Evolutionary conservation across 2,888 invertebrate genomes (phyloP).

Genomic region (Heliconius sara): DNA sequence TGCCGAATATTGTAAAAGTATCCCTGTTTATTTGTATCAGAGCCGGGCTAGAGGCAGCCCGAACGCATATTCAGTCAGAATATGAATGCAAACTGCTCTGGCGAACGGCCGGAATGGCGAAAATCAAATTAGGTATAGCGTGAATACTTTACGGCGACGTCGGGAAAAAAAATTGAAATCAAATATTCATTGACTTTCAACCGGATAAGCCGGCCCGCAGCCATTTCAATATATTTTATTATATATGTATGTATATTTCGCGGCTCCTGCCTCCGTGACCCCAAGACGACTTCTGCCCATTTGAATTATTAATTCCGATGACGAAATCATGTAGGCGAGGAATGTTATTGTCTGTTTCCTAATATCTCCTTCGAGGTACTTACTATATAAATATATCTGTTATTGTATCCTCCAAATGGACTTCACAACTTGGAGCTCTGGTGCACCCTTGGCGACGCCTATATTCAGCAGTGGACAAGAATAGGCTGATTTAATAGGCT

Average conservation of each 20-base stretch:
- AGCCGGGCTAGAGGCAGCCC: constrained; percentile 80
- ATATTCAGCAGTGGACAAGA: too few relatives aligned
- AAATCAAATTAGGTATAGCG: constrained; percentile 85
- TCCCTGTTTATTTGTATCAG: constrained; percentile 84
- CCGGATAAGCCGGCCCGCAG: constrained; percentile 83
- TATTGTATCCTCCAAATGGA: neutral
- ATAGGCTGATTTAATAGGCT: too few relatives aligned
- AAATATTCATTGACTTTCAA: constrained; percentile 84
- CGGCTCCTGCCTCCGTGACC: constrained; percentile 60
- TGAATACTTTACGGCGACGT: constrained; percentile 83
- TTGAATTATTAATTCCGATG: constrained; percentile 58
- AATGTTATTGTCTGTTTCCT: constrained; percentile 44
- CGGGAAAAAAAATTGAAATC: constrained; percentile 83
- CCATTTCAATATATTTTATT: constrained; percentile 84
- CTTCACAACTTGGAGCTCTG: neutral
- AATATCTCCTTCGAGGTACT: constrained; percentile 29
- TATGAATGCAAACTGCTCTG: constrained; percentile 84
- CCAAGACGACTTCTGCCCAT: constrained; percentile 59
- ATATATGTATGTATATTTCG: constrained; percentile 79
- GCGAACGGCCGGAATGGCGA: constrained; percentile 81
- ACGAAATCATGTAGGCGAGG: constrained; percentile 51
- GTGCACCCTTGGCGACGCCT: too few relatives aligned
- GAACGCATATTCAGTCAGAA: constrained; percentile 82
- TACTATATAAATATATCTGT: constrained; percentile 7
- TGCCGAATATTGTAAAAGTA: constrained; percentile 82